These are phyloP conservation scores for Athene noctua DNA, from an alignment of 2,113 vertebrate species.

Conservation along the genomic window DNA sequence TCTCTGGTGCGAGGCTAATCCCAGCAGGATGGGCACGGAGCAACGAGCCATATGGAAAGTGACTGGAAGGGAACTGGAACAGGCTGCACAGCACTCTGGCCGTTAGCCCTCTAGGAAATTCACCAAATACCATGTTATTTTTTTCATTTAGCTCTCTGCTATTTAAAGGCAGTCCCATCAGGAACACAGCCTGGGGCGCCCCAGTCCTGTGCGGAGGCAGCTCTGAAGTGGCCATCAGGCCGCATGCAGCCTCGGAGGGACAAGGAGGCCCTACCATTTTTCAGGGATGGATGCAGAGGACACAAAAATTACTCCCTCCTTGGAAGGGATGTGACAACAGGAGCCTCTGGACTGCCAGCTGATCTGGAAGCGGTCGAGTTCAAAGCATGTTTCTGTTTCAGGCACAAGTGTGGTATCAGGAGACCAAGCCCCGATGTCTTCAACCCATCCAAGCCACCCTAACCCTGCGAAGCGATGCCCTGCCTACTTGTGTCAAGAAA, in stretches of 20 bases:
- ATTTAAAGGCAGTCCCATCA: background rate
- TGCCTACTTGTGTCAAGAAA: fast-evolving
- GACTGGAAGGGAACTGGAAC: background rate
- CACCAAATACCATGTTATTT: background rate
- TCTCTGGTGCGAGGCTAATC: background rate
- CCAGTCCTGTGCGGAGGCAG: background rate
- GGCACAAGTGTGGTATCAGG: background rate
- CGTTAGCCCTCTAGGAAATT: background rate
- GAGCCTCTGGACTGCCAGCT: background rate
- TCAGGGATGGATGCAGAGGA: background rate
- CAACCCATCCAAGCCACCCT: background rate
- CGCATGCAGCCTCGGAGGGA: background rate
- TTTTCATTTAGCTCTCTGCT: background rate
- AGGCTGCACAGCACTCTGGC: background rate
- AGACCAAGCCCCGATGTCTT: background rate
- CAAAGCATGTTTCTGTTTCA: background rate
- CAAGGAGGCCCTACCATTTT: background rate
- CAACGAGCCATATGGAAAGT: background rate
- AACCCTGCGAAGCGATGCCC: fast-evolving
- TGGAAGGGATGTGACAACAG: background rate
- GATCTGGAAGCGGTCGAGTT: background rate
- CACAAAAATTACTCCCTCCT: background rate
- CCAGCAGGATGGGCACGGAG: background rate
- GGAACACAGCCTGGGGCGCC: background rate
- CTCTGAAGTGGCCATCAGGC: background rate